Percentiles rank a stretch among this genome's conserved stretches.
Evolutionary conservation across 2,888 invertebrate genomes (phyloP).

Genomic region (Spodoptera exigua): DNA sequence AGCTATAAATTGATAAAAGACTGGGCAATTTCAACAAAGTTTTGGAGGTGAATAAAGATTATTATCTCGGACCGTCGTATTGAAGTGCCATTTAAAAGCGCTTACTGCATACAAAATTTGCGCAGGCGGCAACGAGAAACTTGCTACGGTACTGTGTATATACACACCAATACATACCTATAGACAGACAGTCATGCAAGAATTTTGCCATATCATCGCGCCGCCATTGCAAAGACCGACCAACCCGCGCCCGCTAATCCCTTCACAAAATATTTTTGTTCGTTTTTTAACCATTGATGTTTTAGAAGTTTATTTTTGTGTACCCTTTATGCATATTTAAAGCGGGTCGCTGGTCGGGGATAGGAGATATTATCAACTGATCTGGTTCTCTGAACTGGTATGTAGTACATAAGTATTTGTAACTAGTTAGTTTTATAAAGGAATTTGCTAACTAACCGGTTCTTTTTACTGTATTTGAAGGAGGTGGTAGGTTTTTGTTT

Average conservation of each 20-base stretch:
- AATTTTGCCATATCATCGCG: slow-evolving; percentile 75
- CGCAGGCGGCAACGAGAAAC: slow-evolving; percentile 45
- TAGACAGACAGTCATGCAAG: slow-evolving; percentile 41
- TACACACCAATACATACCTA: slow-evolving; percentile 5
- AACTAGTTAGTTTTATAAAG: slow-evolving; percentile 21
- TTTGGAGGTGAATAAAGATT: neutral
- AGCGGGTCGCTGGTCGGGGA: slow-evolving; percentile 50
- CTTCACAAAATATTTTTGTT: slow-evolving; percentile 76
- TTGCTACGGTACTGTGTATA: slow-evolving; percentile 24
- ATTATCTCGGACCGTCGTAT: slow-evolving; percentile 17
- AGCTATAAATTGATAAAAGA: too few species aligned
- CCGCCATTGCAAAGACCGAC: slow-evolving; percentile 73
- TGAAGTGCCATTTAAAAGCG: slow-evolving; percentile 29
- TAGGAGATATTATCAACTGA: slow-evolving; percentile 48
- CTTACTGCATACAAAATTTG: slow-evolving; percentile 34
- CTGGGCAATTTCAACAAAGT: neutral
- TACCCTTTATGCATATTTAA: slow-evolving; percentile 78
- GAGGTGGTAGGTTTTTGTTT: slow-evolving; percentile 24
- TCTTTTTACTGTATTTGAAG: slow-evolving; percentile 13
- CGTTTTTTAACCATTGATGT: slow-evolving; percentile 68
- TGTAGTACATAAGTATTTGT: slow-evolving; percentile 25
- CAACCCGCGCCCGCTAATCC: slow-evolving; percentile 82
- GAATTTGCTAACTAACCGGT: slow-evolving; percentile 38
- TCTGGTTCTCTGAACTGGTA: slow-evolving; percentile 42
- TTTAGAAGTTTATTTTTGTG: slow-evolving; percentile 74